These are phyloP conservation scores for Stegodyphus mimosarum DNA, from an alignment of 1,140 invertebrate genomes.

Conservation along the genomic window DNA sequence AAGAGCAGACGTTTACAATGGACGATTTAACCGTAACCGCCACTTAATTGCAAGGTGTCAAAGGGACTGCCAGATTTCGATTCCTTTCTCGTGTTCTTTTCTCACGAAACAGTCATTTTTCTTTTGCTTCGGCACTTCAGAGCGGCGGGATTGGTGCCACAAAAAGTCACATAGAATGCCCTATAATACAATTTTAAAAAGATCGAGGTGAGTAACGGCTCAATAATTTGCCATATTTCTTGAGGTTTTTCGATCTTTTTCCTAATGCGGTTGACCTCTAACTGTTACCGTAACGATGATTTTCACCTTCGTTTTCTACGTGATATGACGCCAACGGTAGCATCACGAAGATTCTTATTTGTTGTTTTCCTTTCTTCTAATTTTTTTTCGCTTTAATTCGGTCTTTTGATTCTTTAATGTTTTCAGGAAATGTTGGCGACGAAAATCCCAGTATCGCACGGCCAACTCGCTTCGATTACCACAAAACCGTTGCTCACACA, in stretches of 20 bases:
- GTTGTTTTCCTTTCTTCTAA: too few species aligned
- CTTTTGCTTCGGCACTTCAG: not conserved
- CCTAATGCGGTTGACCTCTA: slow-evolving; percentile 31
- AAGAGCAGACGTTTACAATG: slow-evolving; percentile 27
- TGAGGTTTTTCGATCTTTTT: slow-evolving; percentile 4
- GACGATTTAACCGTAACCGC: slow-evolving; percentile 32
- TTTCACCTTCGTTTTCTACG: slow-evolving; percentile 25
- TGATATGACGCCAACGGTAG: not conserved
- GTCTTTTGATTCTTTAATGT: not conserved
- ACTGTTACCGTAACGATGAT: slow-evolving; percentile 24
- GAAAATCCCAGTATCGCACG: not conserved
- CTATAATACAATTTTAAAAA: slow-evolving; percentile 21
- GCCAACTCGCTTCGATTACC: not conserved
- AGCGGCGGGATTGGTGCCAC: not conserved
- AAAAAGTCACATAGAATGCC: not conserved
- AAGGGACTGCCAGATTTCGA: slow-evolving; percentile 2
- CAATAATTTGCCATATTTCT: slow-evolving; percentile 16
- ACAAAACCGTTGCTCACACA: not conserved
- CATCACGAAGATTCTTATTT: not conserved
- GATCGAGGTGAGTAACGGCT: slow-evolving; percentile 23
- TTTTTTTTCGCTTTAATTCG: not conserved
- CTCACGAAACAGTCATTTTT: slow-evolving; percentile 49
- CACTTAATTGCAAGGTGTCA: slow-evolving; percentile 53
- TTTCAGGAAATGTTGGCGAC: not conserved
- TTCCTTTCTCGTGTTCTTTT: not conserved